phyloP scores from a whole-genome alignment of 2,113 vertebrate genomes.

The Poeciliopsis prolifica region DNA sequence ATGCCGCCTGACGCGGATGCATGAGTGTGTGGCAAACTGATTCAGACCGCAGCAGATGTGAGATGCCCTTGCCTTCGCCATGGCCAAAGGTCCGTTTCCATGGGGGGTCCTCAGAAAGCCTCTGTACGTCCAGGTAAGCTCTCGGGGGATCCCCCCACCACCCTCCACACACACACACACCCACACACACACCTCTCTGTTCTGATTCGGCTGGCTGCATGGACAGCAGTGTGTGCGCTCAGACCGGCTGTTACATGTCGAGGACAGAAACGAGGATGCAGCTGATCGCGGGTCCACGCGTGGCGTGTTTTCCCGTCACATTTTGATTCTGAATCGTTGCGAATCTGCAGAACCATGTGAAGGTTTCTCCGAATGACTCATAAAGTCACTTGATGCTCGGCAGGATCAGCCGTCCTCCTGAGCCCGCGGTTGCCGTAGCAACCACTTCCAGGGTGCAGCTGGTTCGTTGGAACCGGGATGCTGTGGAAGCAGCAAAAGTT shows the following conservation, averaged over 20 bases:
- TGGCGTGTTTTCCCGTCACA: not conserved
- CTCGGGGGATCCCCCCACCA: slow-evolving; percentile 25
- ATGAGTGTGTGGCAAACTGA: slow-evolving; percentile 4
- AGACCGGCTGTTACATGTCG: not conserved
- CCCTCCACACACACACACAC: no score
- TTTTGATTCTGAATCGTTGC: not conserved
- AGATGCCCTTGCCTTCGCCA: slow-evolving; percentile 85
- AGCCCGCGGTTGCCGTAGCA: slow-evolving; percentile 66
- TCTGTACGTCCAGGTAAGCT: slow-evolving; percentile 87
- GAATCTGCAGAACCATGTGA: not conserved
- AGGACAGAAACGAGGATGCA: not conserved
- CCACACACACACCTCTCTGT: not conserved
- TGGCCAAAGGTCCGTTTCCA: slow-evolving; percentile 88
- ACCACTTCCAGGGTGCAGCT: slow-evolving; percentile 50
- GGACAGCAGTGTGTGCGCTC: not conserved
- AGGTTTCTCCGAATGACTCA: slow-evolving; percentile 27
- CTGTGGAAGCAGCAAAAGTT: slow-evolving; percentile 24
- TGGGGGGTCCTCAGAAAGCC: slow-evolving; percentile 86
- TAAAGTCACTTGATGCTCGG: slow-evolving; percentile 64
- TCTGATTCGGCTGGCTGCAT: not conserved
- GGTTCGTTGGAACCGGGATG: slow-evolving; percentile 7
- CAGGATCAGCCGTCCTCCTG: slow-evolving; percentile 42
- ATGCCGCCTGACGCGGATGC: slow-evolving; percentile 22
- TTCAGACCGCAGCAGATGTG: slow-evolving; percentile 72
- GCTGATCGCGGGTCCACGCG: not conserved